Evolutionary conservation across 1,140 invertebrate species (phyloP).

Genomic region (Melanaphis sacchari): DNA sequence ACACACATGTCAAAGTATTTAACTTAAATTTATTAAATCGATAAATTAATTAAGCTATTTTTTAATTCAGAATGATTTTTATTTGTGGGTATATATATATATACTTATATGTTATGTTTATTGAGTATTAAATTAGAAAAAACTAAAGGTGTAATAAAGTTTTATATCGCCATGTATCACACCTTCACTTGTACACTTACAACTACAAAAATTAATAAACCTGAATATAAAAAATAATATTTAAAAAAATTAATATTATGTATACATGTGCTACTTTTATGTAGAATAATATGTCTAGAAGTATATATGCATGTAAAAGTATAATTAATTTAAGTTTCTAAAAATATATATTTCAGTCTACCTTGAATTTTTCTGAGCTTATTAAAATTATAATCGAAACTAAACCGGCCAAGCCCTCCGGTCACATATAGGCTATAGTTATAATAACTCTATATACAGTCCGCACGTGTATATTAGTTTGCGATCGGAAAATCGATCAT

Average conservation of each 20-base stretch:
- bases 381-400: constrained; percentile 15
- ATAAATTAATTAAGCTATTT: not conserved
- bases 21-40: not conserved
- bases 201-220: not conserved
- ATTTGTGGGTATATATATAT: too few relatives aligned
- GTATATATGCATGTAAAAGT: not conserved
- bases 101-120: not conserved
- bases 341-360: not conserved
- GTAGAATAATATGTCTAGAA: not conserved
- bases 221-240: not conserved
- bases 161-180: too few relatives aligned
- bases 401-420: not conserved
- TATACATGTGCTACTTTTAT: not conserved
- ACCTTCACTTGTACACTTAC: not conserved
- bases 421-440: not conserved
- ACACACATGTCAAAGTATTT: not conserved
- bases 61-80: too few relatives aligned
- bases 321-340: not conserved
- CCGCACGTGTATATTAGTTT: not conserved
- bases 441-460: not conserved
- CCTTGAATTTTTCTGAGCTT: not conserved
- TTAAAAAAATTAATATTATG: not conserved
- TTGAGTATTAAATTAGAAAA: not conserved
- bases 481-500: not conserved
- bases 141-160: not conserved